Percentiles rank a stretch among this genome's conserved stretches.
phyloP scores from a whole-genome alignment of 1,140 invertebrate genomes.

The Drosophila fuyamai region DNA sequence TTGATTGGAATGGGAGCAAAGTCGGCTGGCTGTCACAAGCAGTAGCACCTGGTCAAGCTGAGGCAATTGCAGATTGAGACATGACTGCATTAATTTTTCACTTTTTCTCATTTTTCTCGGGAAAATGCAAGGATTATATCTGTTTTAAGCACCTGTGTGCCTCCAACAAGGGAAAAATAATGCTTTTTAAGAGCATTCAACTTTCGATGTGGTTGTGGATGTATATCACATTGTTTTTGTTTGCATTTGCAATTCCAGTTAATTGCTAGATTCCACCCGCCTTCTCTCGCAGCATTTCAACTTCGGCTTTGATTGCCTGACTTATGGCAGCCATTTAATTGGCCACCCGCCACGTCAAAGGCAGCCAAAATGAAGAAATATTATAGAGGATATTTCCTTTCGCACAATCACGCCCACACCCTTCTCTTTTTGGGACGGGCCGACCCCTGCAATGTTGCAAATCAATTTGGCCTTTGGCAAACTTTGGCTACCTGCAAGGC shows the following conservation, averaged over 20 bases:
- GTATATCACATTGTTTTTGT: conserved; percentile 22
- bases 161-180: background rate
- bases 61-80: conserved; percentile 1
- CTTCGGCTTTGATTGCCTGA: conserved; percentile 62
- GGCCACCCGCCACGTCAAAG: conserved; percentile 68
- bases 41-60: conserved; percentile 30
- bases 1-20: conserved; percentile 63
- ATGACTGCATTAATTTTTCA: conserved; percentile 28
- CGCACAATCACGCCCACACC: conserved; percentile 4
- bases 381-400: conserved; percentile 33
- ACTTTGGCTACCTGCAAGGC: conserved; percentile 60
- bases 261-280: conserved; percentile 38
- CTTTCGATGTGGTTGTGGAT: background rate
- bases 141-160: background rate
- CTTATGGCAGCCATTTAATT: conserved; percentile 72
- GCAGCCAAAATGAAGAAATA: conserved; percentile 67
- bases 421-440: background rate
- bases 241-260: conserved; percentile 61
- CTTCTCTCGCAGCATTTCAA: background rate
- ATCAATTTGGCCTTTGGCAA: conserved; percentile 71
- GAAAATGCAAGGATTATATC: background rate
- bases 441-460: conserved; percentile 53
- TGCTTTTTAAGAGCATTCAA: conserved; percentile 25
- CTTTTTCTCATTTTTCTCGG: conserved; percentile 17
- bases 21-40: conserved; percentile 42